These are phyloP conservation scores for Drosophila parabipectinata DNA, from an alignment of 1,140 invertebrate species.

Conservation along the genomic window DNA sequence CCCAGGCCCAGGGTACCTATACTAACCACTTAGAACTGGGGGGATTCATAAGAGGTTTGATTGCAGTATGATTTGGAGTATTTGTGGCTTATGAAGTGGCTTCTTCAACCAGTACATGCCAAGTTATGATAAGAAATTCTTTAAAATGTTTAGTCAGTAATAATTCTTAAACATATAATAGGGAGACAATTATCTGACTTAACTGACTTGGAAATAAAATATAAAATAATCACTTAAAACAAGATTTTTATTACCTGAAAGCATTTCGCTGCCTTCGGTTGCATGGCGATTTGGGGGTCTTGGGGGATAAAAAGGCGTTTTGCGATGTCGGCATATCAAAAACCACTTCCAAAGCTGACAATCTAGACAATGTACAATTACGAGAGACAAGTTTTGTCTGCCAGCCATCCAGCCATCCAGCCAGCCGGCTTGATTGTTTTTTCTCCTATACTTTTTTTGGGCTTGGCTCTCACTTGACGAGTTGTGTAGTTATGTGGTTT, in stretches of 20 bases:
- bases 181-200: too few relatives aligned
- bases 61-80: slow-evolving; percentile 12
- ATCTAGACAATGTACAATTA: slow-evolving; percentile 74
- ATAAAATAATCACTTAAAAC: not conserved
- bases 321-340: slow-evolving; percentile 75
- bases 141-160: not conserved
- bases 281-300: slow-evolving; percentile 6
- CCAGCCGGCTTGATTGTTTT: slow-evolving; percentile 10
- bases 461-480: slow-evolving; percentile 62
- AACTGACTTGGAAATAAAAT: not conserved
- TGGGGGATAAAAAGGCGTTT: slow-evolving; percentile 15
- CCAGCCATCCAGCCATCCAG: not conserved
- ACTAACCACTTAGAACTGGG: not conserved
- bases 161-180: not conserved
- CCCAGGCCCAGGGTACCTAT: not conserved
- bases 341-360: slow-evolving; percentile 61
- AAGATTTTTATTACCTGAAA: not conserved
- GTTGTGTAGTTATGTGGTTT: slow-evolving; percentile 32
- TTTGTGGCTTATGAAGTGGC: slow-evolving; percentile 15
- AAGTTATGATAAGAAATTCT: slow-evolving; percentile 9
- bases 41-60: slow-evolving; percentile 6
- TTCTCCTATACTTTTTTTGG: slow-evolving; percentile 34
- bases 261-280: not conserved
- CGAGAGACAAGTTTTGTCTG: slow-evolving; percentile 65
- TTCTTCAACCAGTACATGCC: slow-evolving; percentile 10